phyloP scores from a whole-genome alignment of 2,113 vertebrate genomes.

The Dissostichus mawsoni region DNA sequence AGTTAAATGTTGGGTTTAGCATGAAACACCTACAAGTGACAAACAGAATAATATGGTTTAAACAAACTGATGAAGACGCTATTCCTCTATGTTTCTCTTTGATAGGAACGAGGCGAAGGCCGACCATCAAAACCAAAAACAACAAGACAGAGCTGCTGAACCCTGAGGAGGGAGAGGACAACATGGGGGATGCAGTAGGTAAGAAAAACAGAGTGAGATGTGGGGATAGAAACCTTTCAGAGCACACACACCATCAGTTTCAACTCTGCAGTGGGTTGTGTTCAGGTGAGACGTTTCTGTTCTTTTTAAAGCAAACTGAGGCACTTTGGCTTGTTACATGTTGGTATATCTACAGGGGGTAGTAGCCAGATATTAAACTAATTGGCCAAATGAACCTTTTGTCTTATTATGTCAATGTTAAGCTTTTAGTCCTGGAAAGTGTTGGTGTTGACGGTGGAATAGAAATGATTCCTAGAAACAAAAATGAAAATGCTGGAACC shows the following conservation, averaged over 20 bases:
- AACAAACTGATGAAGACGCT: background rate
- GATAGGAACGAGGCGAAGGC: conserved; percentile 85
- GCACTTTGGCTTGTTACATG: background rate
- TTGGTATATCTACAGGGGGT: background rate
- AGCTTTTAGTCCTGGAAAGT: background rate
- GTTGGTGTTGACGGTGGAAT: background rate
- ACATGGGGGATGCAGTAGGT: conserved; percentile 90
- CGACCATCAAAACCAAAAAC: conserved; percentile 92
- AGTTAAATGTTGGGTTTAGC: conserved; percentile 6
- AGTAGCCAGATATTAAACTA: background rate
- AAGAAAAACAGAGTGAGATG: conserved; percentile 45
- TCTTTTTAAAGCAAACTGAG: background rate
- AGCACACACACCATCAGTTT: too few relatives aligned
- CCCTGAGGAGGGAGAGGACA: conserved; percentile 90
- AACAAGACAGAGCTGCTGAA: conserved; percentile 92
- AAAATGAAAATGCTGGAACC: too few relatives aligned
- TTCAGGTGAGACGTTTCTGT: background rate
- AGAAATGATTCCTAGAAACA: too few relatives aligned
- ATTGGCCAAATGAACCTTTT: background rate
- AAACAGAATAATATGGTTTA: background rate
- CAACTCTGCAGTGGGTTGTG: background rate
- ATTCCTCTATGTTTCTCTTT: background rate
- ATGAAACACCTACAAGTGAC: background rate
- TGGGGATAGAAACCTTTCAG: background rate
- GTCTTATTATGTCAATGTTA: background rate